phyloP scores from a whole-genome alignment of 2,888 invertebrate species.

The Hermaeophaga mercurialis region DNA sequence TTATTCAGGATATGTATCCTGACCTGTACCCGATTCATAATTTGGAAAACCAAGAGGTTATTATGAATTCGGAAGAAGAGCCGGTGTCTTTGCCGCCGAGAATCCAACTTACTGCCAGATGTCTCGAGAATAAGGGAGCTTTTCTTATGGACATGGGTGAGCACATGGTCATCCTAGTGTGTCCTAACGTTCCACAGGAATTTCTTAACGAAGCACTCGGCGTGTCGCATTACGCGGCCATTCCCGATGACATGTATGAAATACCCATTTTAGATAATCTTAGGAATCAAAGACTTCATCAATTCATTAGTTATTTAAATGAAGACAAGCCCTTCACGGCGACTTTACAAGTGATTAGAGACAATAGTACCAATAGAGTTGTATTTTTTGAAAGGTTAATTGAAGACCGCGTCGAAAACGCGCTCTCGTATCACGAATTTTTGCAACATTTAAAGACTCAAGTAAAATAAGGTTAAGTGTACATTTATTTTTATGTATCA shows the following conservation, averaged over 20 bases:
- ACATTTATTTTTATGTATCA: constrained; percentile 23
- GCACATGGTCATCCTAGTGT: constrained; percentile 81
- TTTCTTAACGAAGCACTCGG: constrained; percentile 82
- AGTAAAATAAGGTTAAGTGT: constrained; percentile 70
- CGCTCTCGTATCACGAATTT: constrained; percentile 97
- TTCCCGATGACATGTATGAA: constrained; percentile 78
- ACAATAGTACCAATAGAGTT: constrained; percentile 84
- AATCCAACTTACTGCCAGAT: constrained; percentile 83
- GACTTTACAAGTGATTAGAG: constrained; percentile 83
- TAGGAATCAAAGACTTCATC: constrained; percentile 75
- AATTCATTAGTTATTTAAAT: constrained; percentile 82
- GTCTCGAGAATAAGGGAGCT: constrained; percentile 83
- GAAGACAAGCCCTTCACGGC: constrained; percentile 83
- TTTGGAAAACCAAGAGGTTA: constrained; percentile 59
- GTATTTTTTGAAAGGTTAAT: constrained; percentile 87
- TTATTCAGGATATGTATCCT: constrained; percentile 89
- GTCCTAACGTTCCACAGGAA: constrained; percentile 74
- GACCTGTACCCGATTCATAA: constrained; percentile 87
- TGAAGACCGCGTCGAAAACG: constrained; percentile 93
- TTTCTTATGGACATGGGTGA: constrained; percentile 91
- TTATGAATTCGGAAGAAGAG: constrained; percentile 51
- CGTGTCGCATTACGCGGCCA: constrained; percentile 71
- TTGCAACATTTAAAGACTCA: constrained; percentile 91
- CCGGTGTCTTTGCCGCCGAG: constrained; percentile 71
- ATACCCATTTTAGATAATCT: constrained; percentile 79